Conservation (phyloP, 2,797 vertebrate genomes). For the Gymnothorax javanicus region DNA sequence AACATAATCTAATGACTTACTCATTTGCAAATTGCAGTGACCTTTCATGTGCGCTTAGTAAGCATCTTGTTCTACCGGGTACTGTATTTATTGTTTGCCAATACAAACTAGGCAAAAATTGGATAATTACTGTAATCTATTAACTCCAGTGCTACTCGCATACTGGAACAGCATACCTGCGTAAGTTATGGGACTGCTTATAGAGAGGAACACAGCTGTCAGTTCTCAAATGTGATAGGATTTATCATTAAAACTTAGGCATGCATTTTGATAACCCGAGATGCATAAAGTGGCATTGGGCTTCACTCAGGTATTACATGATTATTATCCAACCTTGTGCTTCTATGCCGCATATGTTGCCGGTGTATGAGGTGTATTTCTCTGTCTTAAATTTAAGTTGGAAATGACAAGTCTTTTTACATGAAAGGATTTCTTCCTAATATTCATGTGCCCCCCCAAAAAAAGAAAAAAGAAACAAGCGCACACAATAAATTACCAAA, state of each 20-base stretch:
- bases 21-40: slow-evolving; percentile 87
- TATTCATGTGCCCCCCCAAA: not conserved
- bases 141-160: slow-evolving; percentile 73
- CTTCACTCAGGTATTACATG: not conserved
- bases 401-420: not conserved
- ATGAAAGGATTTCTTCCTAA: not conserved
- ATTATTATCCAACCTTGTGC: not conserved
- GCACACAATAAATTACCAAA: not conserved
- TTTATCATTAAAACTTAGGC: slow-evolving; percentile 8
- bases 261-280: not conserved
- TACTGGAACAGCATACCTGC: not conserved
- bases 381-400: not conserved
- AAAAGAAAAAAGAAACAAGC: not conserved
- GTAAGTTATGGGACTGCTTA: not conserved
- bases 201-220: not conserved
- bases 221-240: not conserved
- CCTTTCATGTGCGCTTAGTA: slow-evolving; percentile 74
- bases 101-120: slow-evolving; percentile 86
- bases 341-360: not conserved
- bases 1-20: slow-evolving; percentile 98
- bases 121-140: slow-evolving; percentile 88
- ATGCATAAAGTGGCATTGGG: not conserved
- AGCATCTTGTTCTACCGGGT: slow-evolving; percentile 15
- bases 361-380: not conserved
- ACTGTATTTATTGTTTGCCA: slow-evolving; percentile 87